phyloP scores from a whole-genome alignment of 2,113 vertebrate genomes.

The Psilopogon haemacephalus region DNA sequence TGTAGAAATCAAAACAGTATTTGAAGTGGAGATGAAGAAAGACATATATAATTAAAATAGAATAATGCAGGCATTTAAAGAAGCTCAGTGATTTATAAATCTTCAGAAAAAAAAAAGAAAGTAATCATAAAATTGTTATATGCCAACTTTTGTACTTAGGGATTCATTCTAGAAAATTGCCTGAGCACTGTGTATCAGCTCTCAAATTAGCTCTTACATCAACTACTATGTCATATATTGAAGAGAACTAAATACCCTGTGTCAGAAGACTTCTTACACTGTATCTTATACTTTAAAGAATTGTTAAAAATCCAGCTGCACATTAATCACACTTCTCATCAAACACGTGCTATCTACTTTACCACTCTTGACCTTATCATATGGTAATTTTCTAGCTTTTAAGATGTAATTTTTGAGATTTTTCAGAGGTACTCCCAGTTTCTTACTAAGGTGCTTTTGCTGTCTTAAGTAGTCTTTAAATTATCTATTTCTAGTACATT shows the following conservation, averaged over 20 bases:
- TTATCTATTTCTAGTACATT: conserved; percentile 49
- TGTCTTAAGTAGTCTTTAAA: conserved; percentile 56
- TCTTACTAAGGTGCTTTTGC: conserved; percentile 60
- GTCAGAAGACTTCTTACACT: background rate
- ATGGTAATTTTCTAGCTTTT: conserved; percentile 51
- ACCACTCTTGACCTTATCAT: conserved; percentile 65
- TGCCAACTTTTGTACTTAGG: background rate
- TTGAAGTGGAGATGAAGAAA: background rate
- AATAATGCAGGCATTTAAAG: background rate
- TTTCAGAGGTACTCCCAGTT: conserved; percentile 26
- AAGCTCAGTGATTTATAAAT: background rate
- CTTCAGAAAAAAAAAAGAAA: background rate
- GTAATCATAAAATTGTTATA: background rate
- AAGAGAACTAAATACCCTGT: background rate
- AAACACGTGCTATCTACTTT: conserved; percentile 56
- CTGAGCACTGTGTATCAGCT: background rate
- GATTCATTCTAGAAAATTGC: background rate
- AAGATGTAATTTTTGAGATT: conserved; percentile 58
- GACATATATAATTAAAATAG: background rate
- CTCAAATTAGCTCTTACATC: background rate
- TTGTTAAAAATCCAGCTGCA: conserved; percentile 57
- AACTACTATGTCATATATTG: background rate
- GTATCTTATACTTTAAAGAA: conserved; percentile 7
- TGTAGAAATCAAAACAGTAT: background rate
- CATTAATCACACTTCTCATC: conserved; percentile 14